Base-by-base conservation (phyloP, 2,888 invertebrate species). In the Hofmannophila pseudospretella region DNA sequence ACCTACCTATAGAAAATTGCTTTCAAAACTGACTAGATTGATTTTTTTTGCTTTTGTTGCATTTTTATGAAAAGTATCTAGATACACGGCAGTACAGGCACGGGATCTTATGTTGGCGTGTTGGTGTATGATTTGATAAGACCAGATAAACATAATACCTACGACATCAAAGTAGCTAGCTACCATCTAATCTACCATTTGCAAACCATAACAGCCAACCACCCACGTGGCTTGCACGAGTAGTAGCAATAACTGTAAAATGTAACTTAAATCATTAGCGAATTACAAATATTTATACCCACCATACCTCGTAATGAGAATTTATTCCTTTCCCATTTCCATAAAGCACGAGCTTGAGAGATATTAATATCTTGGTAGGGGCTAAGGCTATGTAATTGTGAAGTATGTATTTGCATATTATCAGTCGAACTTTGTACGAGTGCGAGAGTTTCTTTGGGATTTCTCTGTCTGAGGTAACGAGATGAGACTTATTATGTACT, bases 281-380 rank as follows among this genome's bases (percentile, higher is more conserved):
- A 64, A 61, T 66, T 67, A 62, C 65, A 63, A 67, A 71, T 70
- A 74, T 76, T 59, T 73, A 73, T 75, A 69, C 72, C 66, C 65
- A 68, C 66, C 65, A 68, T 64, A 66, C 58, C 60, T 57, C 58
- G 65, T 74, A 79, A 77, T 74, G 71, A 76, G 69, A 76, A 79
- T 78, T 77, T 80, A 77, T 78, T 67, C 72, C 67, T 70, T 64
- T 67, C 59, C 69, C 62, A 70, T 76, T 79, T 75, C 74, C 73
- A 74, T 75, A 74, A 75, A 73, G 67, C 66, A 61, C 62, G 54
- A 58, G 60, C 58, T 54, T 53, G 58, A 54, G 58, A 64, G 64
- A 57, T 55, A 56, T 64, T 33, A 58, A 55, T 61, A 60, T 52
- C 58, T 54, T 60, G 58, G 58, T 60, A 62, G 49, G 42, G 51